Evolutionary conservation across 2,797 vertebrate genomes (phyloP).

Genomic region (Glyptemys insculpta): DNA sequence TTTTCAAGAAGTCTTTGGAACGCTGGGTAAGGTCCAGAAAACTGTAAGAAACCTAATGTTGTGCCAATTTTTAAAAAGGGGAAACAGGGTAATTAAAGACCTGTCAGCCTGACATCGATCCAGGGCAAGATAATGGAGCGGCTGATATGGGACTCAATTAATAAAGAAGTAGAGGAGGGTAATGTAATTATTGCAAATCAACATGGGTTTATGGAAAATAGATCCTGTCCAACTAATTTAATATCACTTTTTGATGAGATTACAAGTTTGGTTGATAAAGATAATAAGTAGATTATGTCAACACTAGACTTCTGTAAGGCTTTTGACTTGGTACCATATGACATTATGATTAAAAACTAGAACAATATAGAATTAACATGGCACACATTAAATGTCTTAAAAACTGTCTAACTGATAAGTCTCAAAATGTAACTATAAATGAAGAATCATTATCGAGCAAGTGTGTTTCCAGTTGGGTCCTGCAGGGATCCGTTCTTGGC

Average conservation of each 20-base stretch:
- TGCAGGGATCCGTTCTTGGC: neutral
- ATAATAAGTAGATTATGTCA: neutral
- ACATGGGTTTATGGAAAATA: neutral
- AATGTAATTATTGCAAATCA: neutral
- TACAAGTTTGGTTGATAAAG: neutral
- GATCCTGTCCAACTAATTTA: neutral
- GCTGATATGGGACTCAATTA: neutral
- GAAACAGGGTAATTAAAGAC: neutral
- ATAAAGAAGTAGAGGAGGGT: neutral
- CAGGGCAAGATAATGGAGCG: neutral
- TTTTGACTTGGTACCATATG: neutral
- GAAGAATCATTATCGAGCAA: neutral
- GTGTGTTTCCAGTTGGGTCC: neutral
- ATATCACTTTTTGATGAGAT: neutral
- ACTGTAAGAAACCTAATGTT: neutral
- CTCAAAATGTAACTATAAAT: too few relatives aligned
- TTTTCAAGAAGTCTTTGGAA: neutral
- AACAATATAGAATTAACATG: too few relatives aligned
- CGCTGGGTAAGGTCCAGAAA: neutral
- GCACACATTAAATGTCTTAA: too few relatives aligned
- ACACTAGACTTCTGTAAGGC: neutral
- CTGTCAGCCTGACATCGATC: neutral
- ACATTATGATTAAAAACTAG: neutral
- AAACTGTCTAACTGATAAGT: too few relatives aligned
- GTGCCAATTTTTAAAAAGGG: neutral